These are phyloP conservation scores for Dolichotis patagonum DNA, from an alignment of 2,113 vertebrate genomes.

Conservation along the genomic window DNA sequence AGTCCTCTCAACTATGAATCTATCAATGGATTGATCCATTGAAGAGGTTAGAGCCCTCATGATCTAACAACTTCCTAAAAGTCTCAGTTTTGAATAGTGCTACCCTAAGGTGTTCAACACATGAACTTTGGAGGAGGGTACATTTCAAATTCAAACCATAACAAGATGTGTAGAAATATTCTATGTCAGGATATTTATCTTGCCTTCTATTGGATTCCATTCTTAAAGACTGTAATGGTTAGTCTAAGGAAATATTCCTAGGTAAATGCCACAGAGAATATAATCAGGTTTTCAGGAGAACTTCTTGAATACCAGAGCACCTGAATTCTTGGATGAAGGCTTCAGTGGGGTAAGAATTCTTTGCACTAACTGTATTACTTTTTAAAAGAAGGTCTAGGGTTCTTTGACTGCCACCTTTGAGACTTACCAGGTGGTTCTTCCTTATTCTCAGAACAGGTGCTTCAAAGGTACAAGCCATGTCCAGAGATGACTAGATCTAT, in stretches of 20 bases:
- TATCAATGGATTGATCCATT: background rate
- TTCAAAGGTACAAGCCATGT: background rate
- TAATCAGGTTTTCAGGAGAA: background rate
- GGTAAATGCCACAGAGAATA: background rate
- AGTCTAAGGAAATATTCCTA: background rate
- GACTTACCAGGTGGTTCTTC: background rate
- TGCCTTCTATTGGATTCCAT: background rate
- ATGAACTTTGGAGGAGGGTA: background rate
- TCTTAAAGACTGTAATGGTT: background rate
- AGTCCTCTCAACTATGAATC: background rate
- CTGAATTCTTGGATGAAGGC: background rate
- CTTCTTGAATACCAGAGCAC: background rate
- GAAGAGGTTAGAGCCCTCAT: background rate
- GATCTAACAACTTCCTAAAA: background rate
- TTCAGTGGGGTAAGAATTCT: background rate
- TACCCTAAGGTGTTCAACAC: background rate
- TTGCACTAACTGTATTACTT: background rate
- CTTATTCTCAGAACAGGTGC: background rate
- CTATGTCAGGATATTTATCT: background rate
- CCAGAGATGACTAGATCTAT: background rate
- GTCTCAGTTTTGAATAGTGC: background rate
- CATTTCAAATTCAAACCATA: background rate
- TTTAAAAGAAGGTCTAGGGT: background rate
- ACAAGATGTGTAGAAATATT: background rate
- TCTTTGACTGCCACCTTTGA: background rate